Evolutionary conservation across 2,113 vertebrate species (phyloP).

Genomic region (Suncus etruscus): DNA sequence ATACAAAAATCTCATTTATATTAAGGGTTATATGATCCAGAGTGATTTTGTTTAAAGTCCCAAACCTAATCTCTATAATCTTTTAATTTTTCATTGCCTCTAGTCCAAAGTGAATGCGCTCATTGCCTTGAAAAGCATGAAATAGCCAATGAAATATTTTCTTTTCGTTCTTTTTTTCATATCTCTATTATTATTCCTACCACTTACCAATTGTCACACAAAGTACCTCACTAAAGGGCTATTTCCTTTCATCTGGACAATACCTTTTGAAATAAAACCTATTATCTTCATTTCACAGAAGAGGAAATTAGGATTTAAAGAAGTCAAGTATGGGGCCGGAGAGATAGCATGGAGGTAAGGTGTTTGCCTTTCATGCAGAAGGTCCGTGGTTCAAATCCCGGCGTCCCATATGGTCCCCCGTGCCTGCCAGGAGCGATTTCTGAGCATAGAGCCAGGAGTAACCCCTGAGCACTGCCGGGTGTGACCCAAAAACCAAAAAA

Average conservation of each 20-base stretch:
- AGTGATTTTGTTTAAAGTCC: conserved; percentile 35
- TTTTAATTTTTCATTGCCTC: conserved; percentile 22
- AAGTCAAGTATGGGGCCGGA: conserved; percentile 48
- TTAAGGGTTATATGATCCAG: background rate
- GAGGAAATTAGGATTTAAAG: conserved; percentile 61
- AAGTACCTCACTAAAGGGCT: conserved; percentile 38
- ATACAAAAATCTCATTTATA: conserved; percentile 50
- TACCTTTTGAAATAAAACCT: conserved; percentile 33
- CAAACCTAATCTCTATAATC: background rate
- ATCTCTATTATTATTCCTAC: conserved; percentile 11
- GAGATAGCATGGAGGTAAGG: too few relatives aligned
- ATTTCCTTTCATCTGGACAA: conserved; percentile 11
- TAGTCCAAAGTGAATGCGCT: background rate
- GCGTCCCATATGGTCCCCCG: too few relatives aligned
- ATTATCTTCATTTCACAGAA: conserved; percentile 54
- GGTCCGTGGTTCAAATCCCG: too few relatives aligned
- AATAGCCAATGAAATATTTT: background rate
- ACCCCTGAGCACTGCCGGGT: too few relatives aligned
- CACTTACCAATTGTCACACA: conserved; percentile 3
- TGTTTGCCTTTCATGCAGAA: too few relatives aligned
- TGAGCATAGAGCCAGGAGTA: too few relatives aligned
- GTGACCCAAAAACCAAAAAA: too few relatives aligned
- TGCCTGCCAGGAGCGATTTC: too few relatives aligned
- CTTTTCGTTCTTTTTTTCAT: background rate
- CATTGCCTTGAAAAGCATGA: conserved; percentile 13